Percentiles rank a stretch among this genome's conserved stretches.
These are phyloP conservation scores for Erannis defoliaria DNA, from an alignment of 2,888 invertebrate species.

Conservation along the genomic window DNA sequence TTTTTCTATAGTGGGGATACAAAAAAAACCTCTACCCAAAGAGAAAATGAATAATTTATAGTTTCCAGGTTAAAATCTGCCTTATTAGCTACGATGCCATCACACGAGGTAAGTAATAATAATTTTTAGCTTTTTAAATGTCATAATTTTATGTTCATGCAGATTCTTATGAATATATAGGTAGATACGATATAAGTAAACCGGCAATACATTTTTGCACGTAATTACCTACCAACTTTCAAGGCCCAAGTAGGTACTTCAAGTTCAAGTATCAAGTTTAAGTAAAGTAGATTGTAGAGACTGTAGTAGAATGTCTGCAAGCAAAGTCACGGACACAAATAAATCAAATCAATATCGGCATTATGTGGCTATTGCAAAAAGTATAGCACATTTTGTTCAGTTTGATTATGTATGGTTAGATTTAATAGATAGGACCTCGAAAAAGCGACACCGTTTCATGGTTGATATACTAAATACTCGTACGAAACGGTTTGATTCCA, in stretches of 20 bases:
- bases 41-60: too few relatives aligned
- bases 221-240: conserved; percentile 26
- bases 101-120: too few relatives aligned
- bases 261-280: conserved; percentile 46
- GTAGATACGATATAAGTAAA: conserved; percentile 10
- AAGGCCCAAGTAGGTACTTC: conserved; percentile 27
- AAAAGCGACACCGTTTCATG: too few relatives aligned
- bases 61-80: too few relatives aligned
- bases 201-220: conserved; percentile 17
- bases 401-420: neutral
- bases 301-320: conserved; percentile 27
- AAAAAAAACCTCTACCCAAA: too few relatives aligned
- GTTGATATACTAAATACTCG: too few relatives aligned
- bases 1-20: neutral
- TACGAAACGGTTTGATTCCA: too few relatives aligned
- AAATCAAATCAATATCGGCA: conserved; percentile 18
- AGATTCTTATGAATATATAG: conserved; percentile 1
- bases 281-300: conserved; percentile 36
- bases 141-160: neutral
- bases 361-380: conserved; percentile 8
- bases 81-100: too few relatives aligned
- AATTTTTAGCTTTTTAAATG: too few relatives aligned
- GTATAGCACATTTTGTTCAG: neutral
- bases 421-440: too few relatives aligned
- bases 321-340: conserved; percentile 12